Percentiles rank a stretch among this genome's conserved stretches.
Evolutionary conservation across 2,888 invertebrate genomes (phyloP).

Genomic region (Lampropteryx suffumata): DNA sequence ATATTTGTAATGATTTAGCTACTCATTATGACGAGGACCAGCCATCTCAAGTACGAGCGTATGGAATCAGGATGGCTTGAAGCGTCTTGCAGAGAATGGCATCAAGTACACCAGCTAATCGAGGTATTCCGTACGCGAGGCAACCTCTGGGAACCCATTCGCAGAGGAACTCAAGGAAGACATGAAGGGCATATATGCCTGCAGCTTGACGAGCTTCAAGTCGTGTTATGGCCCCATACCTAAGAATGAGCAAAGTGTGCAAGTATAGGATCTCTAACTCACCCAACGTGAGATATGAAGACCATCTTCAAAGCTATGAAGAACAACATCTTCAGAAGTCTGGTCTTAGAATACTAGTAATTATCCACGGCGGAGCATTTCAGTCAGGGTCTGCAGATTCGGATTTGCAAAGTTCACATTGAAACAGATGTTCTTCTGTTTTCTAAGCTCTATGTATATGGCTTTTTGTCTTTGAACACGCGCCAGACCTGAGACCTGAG

Average conservation of each 20-base stretch:
- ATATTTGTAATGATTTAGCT: neutral
- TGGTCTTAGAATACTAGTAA: conserved; percentile 60
- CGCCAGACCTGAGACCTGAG: conserved; percentile 50
- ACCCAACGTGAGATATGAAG: too few relatives aligned
- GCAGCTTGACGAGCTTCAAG: conserved; percentile 57
- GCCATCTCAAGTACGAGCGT: conserved; percentile 38
- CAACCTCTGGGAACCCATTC: conserved; percentile 60
- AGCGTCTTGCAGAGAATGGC: conserved; percentile 38
- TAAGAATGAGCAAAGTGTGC: conserved; percentile 37
- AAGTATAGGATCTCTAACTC: conserved; percentile 33
- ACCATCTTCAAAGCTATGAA: too few relatives aligned
- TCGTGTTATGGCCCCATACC: conserved; percentile 22
- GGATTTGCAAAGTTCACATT: conserved; percentile 45
- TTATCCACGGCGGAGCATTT: conserved; percentile 65
- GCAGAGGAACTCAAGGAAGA: too few relatives aligned
- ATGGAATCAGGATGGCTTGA: conserved; percentile 53
- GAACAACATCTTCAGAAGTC: neutral
- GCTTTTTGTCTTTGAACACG: conserved; percentile 8
- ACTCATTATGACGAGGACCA: neutral
- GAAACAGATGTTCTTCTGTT: neutral
- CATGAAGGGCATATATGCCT: conserved; percentile 79
- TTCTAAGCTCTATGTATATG: conserved; percentile 1
- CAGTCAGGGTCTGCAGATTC: conserved; percentile 37
- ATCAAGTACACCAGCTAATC: conserved; percentile 59
- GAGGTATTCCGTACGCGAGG: conserved; percentile 65